Base-by-base conservation (phyloP, 2,797 vertebrate species). In the Takifugu ocellatus region DNA sequence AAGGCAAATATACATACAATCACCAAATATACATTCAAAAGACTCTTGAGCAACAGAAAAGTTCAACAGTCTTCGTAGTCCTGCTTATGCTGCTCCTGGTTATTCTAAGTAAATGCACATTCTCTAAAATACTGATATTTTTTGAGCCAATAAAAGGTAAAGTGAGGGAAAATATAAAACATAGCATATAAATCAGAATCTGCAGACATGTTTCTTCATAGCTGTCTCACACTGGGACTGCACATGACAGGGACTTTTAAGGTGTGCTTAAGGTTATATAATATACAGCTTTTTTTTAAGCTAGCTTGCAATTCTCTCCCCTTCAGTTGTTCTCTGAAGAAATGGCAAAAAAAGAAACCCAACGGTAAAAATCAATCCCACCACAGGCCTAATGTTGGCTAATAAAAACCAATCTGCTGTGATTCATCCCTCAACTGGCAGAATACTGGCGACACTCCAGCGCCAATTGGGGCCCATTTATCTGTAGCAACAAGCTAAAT, bases 351-450 rank as follows among this genome's bases (percentile, higher is more conserved):
- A 39, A 39, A 39, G 4, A 39, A 39, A 33, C 5, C 9, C 36
- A 39, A 77, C 55, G 61, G 68, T 73, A 61, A 77, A 90, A 89
- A 88, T 88, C 87, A 90, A 88, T 87, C 80, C 67, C 59, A 69
- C 61, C 71, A 85, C 79, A 49, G 72, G 63, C 60, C 70, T 74
- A 70, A 82, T 67, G 81, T 75, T 78, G 73, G 61, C 78, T 83
- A 85, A 88, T 82, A 85, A 91, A 91, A 90, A 81, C 73, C 72
- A 84, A 91, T 87, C 84, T 79, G 80, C 68, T 46, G 55, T 86
- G 89, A 91, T 63, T 90, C 88, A 89, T 78, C 78, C 77, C 73
- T 83, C 79, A 75, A 77, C 84, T 58, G 67, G 63, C 74, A 76
- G 78, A 76, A 64, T 47, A 55, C 52, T 53, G 48, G 21, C 12